Percentiles rank a stretch among this genome's conserved stretches.
phyloP scores from a whole-genome alignment of 2,888 invertebrate genomes.

The Drosophila ezoana region DNA sequence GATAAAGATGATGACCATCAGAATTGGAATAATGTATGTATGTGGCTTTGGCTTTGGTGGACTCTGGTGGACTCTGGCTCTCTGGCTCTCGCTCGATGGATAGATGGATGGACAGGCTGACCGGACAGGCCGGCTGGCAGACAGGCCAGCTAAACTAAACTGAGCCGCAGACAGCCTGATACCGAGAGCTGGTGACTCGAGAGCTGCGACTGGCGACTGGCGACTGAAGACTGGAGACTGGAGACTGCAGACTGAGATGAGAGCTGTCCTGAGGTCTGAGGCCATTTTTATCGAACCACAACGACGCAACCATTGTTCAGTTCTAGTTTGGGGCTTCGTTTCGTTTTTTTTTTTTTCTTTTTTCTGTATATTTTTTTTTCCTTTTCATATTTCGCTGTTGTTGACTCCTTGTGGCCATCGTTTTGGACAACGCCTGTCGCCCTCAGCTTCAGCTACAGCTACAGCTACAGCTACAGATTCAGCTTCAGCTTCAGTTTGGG shows the following conservation, averaged over 20 bases:
- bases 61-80: conserved; percentile 18
- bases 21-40: conserved; percentile 74
- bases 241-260: conserved; percentile 24
- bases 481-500: conserved; percentile 27
- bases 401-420: conserved; percentile 37
- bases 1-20: conserved; percentile 76
- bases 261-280: conserved; percentile 37
- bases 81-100: conserved; percentile 59
- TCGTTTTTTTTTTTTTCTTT: conserved; percentile 2
- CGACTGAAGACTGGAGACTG: conserved; percentile 16
- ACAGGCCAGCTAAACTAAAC: conserved; percentile 31
- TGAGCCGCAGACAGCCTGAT: conserved; percentile 18
- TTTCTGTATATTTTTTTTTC: neutral
- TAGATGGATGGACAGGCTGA: conserved; percentile 46
- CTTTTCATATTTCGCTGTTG: conserved; percentile 20
- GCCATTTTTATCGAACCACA: conserved; percentile 66
- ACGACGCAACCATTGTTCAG: conserved; percentile 61
- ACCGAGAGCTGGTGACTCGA: conserved; percentile 3
- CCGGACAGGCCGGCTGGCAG: conserved; percentile 12
- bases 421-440: conserved; percentile 67
- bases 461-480: conserved; percentile 14
- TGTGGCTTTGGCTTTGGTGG: conserved; percentile 28
- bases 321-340: conserved; percentile 53
- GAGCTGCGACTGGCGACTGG: neutral
- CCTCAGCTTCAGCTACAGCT: conserved; percentile 42